phyloP scores from a whole-genome alignment of 2,888 invertebrate species.

The Eupithecia dodoneata region DNA sequence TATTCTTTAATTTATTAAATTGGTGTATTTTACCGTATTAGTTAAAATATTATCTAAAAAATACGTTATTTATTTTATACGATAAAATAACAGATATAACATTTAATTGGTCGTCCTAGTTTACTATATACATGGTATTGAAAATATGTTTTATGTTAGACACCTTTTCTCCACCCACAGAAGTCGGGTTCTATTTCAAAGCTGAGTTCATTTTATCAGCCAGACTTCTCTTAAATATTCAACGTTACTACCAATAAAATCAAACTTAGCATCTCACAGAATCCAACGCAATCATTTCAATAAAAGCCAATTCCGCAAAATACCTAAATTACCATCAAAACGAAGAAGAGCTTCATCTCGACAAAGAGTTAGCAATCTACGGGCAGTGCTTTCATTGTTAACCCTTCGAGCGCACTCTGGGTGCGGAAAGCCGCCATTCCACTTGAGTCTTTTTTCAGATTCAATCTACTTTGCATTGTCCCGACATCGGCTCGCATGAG shows the following conservation, averaged over 20 bases:
- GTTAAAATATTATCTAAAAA: too few relatives aligned
- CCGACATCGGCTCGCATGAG: constrained; percentile 76
- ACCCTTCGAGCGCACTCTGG: constrained; percentile 71
- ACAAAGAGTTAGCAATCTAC: constrained; percentile 56
- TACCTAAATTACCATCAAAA: constrained; percentile 38
- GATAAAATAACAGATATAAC: not conserved
- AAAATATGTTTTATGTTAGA: not conserved
- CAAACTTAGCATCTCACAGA: constrained; percentile 6
- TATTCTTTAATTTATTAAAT: too few relatives aligned
- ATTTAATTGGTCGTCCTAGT: not conserved
- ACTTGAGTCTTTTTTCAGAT: constrained; percentile 81
- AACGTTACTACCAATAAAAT: constrained; percentile 2
- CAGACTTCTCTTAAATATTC: not conserved
- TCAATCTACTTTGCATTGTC: constrained; percentile 84
- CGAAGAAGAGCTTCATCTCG: constrained; percentile 42
- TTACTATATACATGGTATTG: not conserved
- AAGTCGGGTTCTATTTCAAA: not conserved
- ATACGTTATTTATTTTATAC: not conserved
- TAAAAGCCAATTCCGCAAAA: constrained; percentile 28
- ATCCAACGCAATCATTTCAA: constrained; percentile 14
- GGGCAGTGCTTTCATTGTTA: constrained; percentile 74
- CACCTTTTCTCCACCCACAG: not conserved
- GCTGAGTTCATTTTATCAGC: not conserved
- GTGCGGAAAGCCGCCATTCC: constrained; percentile 76
- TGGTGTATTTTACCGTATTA: too few relatives aligned